Percentiles rank a stretch among this genome's conserved stretches.
These are phyloP conservation scores for Spongilla lacustris DNA, from an alignment of 37 sponge, comb jelly and placozoan species.

Conservation along the genomic window DNA sequence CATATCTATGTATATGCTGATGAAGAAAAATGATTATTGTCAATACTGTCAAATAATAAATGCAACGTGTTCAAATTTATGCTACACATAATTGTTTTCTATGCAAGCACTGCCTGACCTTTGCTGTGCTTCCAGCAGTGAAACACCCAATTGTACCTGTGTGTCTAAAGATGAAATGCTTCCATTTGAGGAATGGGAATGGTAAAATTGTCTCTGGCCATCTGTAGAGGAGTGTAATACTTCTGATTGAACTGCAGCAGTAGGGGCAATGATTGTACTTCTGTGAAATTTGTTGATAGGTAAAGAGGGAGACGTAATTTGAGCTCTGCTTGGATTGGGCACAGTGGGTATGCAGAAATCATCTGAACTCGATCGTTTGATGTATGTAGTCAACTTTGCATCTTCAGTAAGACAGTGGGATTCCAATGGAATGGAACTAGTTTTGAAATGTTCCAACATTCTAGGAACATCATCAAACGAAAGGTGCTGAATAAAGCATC, in stretches of 20 bases:
- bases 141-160: not conserved
- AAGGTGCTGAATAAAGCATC: slow-evolving; percentile 78
- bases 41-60: too few relatives aligned
- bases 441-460: slow-evolving; percentile 86
- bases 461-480: slow-evolving; percentile 46
- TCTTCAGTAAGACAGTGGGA: slow-evolving; percentile 54
- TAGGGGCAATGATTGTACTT: not conserved
- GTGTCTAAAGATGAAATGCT: not conserved
- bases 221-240: not conserved
- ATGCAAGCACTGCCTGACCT: not conserved
- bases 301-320: slow-evolving; percentile 44
- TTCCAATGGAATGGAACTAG: slow-evolving; percentile 80
- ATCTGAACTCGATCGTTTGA: slow-evolving; percentile 60
- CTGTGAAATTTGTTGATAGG: slow-evolving; percentile 27
- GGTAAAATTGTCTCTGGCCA: slow-evolving; percentile 44
- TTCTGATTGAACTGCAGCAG: not conserved
- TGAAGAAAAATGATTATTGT: too few relatives aligned
- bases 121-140: slow-evolving; percentile 14
- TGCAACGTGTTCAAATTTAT: too few relatives aligned
- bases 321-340: slow-evolving; percentile 25
- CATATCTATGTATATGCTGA: too few relatives aligned
- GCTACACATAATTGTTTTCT: slow-evolving; percentile 41
- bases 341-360: slow-evolving; percentile 58
- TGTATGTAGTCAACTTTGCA: slow-evolving; percentile 55
- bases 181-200: slow-evolving; percentile 34